phyloP scores from a whole-genome alignment of 2,797 vertebrate species.

The Numenius phaeopus region DNA sequence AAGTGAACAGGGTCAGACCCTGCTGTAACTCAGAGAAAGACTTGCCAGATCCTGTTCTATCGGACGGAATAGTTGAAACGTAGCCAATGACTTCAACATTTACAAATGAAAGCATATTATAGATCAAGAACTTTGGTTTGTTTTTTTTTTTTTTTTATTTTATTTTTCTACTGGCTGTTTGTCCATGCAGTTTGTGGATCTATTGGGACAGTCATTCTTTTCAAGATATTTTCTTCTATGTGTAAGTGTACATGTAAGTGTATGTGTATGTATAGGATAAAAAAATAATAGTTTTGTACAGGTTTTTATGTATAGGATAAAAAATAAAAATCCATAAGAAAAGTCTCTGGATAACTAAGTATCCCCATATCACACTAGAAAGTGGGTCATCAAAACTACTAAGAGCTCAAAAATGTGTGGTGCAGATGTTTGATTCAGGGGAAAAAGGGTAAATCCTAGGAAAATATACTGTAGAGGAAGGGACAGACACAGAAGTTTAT shows the following conservation, averaged over 20 bases:
- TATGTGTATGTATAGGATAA: too few relatives aligned
- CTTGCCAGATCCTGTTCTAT: background rate
- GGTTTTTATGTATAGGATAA: background rate
- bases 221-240: background rate
- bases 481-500: background rate
- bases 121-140: background rate
- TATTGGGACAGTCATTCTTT: background rate
- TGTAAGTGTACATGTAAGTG: too few relatives aligned
- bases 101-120: background rate
- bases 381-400: background rate
- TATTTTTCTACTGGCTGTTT: background rate
- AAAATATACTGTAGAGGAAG: background rate
- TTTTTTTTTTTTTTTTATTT: too few relatives aligned
- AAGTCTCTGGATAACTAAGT: background rate
- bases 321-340: background rate
- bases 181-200: background rate
- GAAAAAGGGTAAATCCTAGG: background rate
- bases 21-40: background rate
- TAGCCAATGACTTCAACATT: background rate
- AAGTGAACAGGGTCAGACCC: background rate
- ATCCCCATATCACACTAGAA: background rate
- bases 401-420: background rate
- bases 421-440: background rate
- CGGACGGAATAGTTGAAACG: background rate
- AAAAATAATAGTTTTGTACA: background rate